Evolutionary conservation across 2,888 invertebrate genomes (phyloP).

Genomic region (Eretmocerus hayati): DNA sequence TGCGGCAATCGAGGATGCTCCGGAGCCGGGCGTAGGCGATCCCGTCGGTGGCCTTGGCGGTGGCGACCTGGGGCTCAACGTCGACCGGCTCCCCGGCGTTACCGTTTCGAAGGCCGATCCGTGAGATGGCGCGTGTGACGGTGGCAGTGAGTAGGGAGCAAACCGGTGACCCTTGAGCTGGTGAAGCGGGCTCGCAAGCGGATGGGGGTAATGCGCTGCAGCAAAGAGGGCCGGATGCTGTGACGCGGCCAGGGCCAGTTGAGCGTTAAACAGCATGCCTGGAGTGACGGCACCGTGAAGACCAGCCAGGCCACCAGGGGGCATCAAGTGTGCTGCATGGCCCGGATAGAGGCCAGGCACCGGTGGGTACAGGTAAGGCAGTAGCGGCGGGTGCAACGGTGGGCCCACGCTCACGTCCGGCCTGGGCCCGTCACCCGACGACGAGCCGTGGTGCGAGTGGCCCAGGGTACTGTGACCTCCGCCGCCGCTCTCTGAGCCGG

Average conservation of each 20-base stretch:
- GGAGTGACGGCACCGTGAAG: slow-evolving; percentile 70
- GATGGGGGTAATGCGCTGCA: slow-evolving; percentile 58
- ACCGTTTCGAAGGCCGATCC: slow-evolving; percentile 88
- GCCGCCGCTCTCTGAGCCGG: slow-evolving; percentile 47
- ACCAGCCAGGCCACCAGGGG: slow-evolving; percentile 56
- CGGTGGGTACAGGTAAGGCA: slow-evolving; percentile 89
- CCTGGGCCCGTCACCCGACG: slow-evolving; percentile 57
- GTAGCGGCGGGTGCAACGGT: slow-evolving; percentile 81
- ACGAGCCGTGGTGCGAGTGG: slow-evolving; percentile 47
- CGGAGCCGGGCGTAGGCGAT: slow-evolving; percentile 54
- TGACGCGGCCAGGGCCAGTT: slow-evolving; percentile 72
- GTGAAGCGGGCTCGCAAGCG: slow-evolving; percentile 62
- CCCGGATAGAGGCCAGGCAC: slow-evolving; percentile 72
- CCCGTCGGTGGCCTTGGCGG: slow-evolving; percentile 54
- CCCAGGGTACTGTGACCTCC: slow-evolving; percentile 51
- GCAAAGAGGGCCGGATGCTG: slow-evolving; percentile 72
- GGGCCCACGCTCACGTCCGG: slow-evolving; percentile 93
- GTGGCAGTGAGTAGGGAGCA: slow-evolving; percentile 83
- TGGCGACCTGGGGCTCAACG: slow-evolving; percentile 56
- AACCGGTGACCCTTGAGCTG: slow-evolving; percentile 73
- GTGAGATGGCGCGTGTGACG: slow-evolving; percentile 60
- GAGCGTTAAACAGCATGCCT: slow-evolving; percentile 80
- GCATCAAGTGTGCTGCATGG: slow-evolving; percentile 56
- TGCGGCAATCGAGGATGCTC: slow-evolving; percentile 50
- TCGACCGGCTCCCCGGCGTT: slow-evolving; percentile 62